Percentiles rank a stretch among this genome's conserved stretches.
These are phyloP conservation scores for Oenanthe melanoleuca DNA, from an alignment of 2,113 vertebrate species.

Conservation along the genomic window DNA sequence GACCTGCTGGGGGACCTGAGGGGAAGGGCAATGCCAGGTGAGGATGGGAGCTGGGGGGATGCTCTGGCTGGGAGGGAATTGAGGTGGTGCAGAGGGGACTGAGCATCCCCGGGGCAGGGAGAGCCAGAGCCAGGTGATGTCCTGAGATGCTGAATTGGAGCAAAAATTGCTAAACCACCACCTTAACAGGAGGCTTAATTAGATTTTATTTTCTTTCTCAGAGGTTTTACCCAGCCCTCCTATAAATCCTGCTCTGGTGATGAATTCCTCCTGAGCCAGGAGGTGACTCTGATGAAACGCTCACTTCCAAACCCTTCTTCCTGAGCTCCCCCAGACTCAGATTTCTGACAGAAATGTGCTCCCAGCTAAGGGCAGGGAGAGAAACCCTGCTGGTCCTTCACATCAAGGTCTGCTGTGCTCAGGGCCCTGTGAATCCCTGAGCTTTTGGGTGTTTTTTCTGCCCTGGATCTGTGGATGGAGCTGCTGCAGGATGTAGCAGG, in stretches of 20 bases:
- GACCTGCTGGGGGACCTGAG: background rate
- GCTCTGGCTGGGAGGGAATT: background rate
- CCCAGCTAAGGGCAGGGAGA: background rate
- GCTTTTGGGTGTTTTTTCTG: background rate
- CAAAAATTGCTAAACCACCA: background rate
- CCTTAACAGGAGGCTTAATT: background rate
- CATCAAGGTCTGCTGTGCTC: background rate
- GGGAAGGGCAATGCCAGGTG: background rate
- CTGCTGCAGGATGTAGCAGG: background rate
- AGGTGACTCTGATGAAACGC: background rate
- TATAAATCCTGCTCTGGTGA: background rate
- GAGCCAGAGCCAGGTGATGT: background rate
- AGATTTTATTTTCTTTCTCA: background rate
- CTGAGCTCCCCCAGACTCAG: background rate
- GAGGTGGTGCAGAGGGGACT: background rate
- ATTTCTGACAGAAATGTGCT: background rate
- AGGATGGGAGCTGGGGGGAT: background rate
- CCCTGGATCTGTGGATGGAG: accelerated
- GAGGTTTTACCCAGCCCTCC: background rate
- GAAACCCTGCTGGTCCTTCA: accelerated
- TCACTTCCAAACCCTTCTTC: background rate
- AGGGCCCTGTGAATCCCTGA: background rate
- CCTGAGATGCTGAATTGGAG: background rate
- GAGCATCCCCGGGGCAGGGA: background rate
- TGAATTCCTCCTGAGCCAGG: background rate